Conservation (phyloP, 2,113 vertebrate genomes). For the Fulmarus glacialis region DNA sequence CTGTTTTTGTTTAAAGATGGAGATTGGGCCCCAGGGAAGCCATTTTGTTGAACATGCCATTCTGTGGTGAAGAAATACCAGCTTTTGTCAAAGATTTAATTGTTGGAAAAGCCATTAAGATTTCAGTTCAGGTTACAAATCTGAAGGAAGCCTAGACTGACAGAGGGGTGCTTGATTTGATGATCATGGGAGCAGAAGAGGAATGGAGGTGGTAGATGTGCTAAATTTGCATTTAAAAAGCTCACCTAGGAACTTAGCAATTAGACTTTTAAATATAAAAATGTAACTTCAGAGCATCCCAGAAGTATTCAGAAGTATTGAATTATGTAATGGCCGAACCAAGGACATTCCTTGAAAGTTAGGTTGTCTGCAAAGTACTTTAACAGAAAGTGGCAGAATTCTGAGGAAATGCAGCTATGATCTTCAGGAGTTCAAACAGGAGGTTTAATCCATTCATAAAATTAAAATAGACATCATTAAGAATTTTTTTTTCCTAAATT, state of each 20-base stretch:
- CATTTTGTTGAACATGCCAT: constrained; percentile 40
- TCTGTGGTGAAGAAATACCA: constrained; percentile 48
- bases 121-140: constrained; percentile 62
- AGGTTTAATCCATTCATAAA: background rate
- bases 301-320: constrained; percentile 54
- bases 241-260: constrained; percentile 61
- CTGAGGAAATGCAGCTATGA: background rate
- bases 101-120: constrained; percentile 47
- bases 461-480: background rate
- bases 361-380: background rate
- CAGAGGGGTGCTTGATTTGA: constrained; percentile 52
- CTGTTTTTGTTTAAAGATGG: constrained; percentile 64
- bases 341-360: constrained; percentile 58
- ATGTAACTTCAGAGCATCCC: constrained; percentile 55
- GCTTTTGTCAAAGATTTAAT: constrained; percentile 59
- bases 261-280: constrained; percentile 70
- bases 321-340: constrained; percentile 58
- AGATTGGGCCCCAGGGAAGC: constrained; percentile 50
- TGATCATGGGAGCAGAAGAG: constrained; percentile 53
- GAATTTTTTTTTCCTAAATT: background rate
- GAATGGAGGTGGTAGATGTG: constrained; percentile 52
- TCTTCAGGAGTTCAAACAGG: background rate
- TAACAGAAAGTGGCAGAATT: background rate
- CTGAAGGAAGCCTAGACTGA: constrained; percentile 51
- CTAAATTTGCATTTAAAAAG: constrained; percentile 66